A percentile compares a stretch with the other conserved stretches of the same genome.
Evolutionary conservation across 1,140 invertebrate genomes (phyloP).

Genomic region (Pachyrhynchus sulphureomaculatus): DNA sequence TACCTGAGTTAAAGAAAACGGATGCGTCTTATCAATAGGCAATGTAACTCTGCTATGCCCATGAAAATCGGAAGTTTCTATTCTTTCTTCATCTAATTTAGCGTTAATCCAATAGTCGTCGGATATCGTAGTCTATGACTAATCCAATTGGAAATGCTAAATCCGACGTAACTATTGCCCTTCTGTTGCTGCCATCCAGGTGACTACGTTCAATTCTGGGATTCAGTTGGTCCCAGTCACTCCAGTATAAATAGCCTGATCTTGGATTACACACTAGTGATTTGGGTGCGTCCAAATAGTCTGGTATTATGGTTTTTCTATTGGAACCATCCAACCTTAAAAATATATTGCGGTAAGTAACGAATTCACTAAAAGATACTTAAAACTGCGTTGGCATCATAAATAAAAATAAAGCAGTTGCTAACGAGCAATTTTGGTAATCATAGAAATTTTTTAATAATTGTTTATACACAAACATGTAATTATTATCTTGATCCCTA

Average conservation of each 20-base stretch:
- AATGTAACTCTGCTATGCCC: conserved; percentile 75
- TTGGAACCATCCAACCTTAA: conserved; percentile 71
- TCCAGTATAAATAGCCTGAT: conserved; percentile 85
- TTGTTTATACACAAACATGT: too few relatives aligned
- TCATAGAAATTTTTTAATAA: too few relatives aligned
- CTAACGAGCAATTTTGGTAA: too few relatives aligned
- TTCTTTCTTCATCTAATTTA: conserved; percentile 71
- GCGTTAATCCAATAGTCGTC: conserved; percentile 88
- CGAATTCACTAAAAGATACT: too few relatives aligned
- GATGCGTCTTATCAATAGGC: conserved; percentile 62
- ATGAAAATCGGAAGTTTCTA: conserved; percentile 85
- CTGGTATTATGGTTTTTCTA: conserved; percentile 69
- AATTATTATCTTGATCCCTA: too few relatives aligned
- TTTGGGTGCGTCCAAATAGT: conserved; percentile 71
- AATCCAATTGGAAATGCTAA: conserved; percentile 90
- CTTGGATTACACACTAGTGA: conserved; percentile 76
- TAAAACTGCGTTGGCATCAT: too few relatives aligned
- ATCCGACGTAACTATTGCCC: conserved; percentile 72
- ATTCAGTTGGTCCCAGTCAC: conserved; percentile 78
- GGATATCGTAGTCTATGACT: conserved; percentile 79
- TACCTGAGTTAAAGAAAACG: conserved; percentile 75
- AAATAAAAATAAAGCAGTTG: too few relatives aligned
- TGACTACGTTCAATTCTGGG: conserved; percentile 82
- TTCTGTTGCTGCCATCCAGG: conserved; percentile 79
- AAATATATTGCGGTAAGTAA: too few relatives aligned